Conservation (phyloP, 2,113 vertebrate species). For the Gymnogyps californianus region DNA sequence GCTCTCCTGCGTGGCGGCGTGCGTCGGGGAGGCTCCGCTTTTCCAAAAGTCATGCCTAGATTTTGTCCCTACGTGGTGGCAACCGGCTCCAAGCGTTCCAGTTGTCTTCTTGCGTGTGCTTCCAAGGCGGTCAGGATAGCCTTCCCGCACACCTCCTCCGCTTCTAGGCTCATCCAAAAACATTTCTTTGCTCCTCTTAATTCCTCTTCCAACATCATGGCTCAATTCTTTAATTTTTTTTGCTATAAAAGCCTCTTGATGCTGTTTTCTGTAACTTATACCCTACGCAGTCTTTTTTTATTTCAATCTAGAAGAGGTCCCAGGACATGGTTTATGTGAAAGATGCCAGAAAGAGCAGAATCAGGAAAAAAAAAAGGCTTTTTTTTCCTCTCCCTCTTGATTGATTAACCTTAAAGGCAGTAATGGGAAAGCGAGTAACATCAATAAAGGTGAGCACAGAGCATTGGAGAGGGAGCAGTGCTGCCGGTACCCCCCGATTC, state of each 20-base stretch:
- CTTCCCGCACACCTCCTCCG: background rate
- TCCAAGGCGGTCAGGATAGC: background rate
- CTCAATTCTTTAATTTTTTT: background rate
- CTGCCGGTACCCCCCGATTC: background rate
- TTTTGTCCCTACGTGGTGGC: background rate
- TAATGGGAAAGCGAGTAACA: background rate
- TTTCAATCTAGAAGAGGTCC: background rate
- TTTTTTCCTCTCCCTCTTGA: background rate
- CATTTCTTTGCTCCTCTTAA: background rate
- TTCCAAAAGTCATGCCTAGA: background rate
- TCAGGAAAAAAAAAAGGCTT: background rate
- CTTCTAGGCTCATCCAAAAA: background rate
- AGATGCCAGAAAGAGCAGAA: background rate
- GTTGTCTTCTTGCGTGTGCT: background rate
- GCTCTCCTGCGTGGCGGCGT: rapidly evolving
- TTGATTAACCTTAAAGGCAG: background rate
- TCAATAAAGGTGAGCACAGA: background rate
- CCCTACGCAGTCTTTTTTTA: background rate
- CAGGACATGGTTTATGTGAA: background rate
- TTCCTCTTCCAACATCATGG: background rate
- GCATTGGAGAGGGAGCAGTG: background rate
- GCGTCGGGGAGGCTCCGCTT: rapidly evolving
- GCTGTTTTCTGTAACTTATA: background rate
- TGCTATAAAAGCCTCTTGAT: background rate
- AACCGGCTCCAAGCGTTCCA: rapidly evolving